Conservation (phyloP, 1,140 invertebrate species). For the Ceratina calcarata region DNA sequence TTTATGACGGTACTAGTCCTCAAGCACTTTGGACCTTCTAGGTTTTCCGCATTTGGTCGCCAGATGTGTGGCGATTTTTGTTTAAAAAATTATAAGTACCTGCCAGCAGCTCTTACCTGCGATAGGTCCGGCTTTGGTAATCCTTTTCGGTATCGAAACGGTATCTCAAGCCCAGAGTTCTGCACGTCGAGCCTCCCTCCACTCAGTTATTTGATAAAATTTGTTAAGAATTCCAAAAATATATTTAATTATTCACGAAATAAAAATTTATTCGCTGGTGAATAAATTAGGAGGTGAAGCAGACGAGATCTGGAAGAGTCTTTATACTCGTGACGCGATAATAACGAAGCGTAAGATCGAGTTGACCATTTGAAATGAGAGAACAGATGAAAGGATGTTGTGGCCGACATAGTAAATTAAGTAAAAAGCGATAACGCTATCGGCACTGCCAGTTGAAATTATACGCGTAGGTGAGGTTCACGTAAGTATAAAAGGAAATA, state of each 20-base stretch:
- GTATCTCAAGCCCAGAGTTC: no score
- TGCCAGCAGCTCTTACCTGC: no score
- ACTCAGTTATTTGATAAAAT: no score
- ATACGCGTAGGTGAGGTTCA: conserved; percentile 35
- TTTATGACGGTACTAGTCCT: no score
- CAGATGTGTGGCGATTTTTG: no score
- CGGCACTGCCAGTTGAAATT: conserved; percentile 12
- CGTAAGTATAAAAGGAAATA: conserved; percentile 37
- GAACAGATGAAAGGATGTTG: conserved; percentile 48
- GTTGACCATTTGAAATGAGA: conserved; percentile 16
- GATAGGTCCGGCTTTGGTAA: no score
- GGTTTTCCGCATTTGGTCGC: no score
- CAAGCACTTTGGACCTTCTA: no score
- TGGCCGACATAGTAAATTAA: conserved; percentile 48
- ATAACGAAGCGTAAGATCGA: conserved; percentile 8
- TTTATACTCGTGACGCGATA: conserved; percentile 3
- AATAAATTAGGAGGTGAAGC: not conserved
- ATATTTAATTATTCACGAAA: not conserved
- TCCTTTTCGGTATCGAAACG: no score
- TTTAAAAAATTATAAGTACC: no score
- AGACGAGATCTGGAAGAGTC: not conserved
- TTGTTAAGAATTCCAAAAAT: not conserved
- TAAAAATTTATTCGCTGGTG: no score
- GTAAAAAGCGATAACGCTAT: conserved; percentile 49
- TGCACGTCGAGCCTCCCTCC: no score